A percentile compares a stretch with the other conserved stretches of the same genome.
phyloP scores from a whole-genome alignment of 2,888 invertebrate genomes.

The Slavum lentiscoides region DNA sequence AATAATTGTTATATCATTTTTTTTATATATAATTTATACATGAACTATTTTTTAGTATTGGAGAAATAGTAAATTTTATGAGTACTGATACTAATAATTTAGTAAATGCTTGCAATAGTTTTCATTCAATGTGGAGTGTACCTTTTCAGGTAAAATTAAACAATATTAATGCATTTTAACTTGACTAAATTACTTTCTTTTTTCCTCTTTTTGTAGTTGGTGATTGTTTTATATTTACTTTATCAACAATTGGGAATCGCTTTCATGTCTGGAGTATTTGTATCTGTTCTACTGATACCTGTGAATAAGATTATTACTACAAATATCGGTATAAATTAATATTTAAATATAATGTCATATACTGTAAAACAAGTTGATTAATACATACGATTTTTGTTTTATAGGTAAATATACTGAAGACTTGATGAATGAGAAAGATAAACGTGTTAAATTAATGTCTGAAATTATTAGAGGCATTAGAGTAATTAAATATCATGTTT shows the following conservation, averaged over 20 bases:
- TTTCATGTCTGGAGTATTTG: conserved; percentile 85
- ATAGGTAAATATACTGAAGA: conserved; percentile 70
- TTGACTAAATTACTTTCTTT: neutral
- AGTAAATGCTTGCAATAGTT: conserved; percentile 92
- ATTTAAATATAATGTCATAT: conserved; percentile 6
- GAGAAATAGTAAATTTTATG: conserved; percentile 95
- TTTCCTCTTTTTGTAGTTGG: conserved; percentile 65
- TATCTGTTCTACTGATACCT: conserved; percentile 86
- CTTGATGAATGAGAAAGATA: conserved; percentile 90
- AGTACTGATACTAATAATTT: conserved; percentile 95
- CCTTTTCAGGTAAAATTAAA: conserved; percentile 74
- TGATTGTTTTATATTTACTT: conserved; percentile 79
- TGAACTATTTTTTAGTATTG: conserved; percentile 63
- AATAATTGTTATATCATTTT: neutral
- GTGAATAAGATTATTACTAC: conserved; percentile 87
- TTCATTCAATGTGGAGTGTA: conserved; percentile 96
- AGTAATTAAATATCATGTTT: conserved; percentile 88
- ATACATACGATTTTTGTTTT: neutral
- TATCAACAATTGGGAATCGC: conserved; percentile 88
- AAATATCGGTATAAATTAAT: conserved; percentile 72
- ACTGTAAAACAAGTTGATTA: neutral
- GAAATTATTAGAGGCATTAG: conserved; percentile 87
- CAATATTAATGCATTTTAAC: conserved; percentile 10
- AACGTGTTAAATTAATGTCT: conserved; percentile 81
- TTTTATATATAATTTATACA: too few relatives aligned